Base-by-base conservation (phyloP, 2,113 vertebrate species). In the Vimba vimba region DNA sequence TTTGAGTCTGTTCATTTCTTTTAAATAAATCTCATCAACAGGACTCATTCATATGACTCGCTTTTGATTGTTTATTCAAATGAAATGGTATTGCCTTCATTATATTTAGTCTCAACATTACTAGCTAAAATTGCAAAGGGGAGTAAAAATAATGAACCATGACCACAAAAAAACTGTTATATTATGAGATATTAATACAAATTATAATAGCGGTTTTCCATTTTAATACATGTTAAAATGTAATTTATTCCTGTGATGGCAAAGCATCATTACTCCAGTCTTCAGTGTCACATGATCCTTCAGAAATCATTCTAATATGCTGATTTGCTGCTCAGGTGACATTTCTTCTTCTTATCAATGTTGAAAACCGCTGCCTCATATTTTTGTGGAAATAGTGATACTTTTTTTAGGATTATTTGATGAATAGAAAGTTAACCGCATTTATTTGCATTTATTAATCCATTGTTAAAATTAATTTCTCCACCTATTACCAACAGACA, bases 11-110 rank as follows among this genome's bases (percentile, higher is more conserved):
- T 87, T 84, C 21, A 75, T 79, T 86, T 89, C 87, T 90, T 93
- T 91, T 79, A 57, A 94, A 95, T 94, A 95, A 94, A 95, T 92
- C 89, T 93, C 17, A 75, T 82, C 91, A 89, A 91, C n/a, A 39
- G 57, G 45, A 50, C 55, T 10, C 19, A 1, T 68, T 78, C 68
- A 73, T 78, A 62, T 15, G 7, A 68, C 47, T 64, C 52, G 60
- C 36, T 55, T 64, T 36, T 64, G 4, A 9, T 64, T 52, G 43
- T 68, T 55, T 57, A 12, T 85, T n/a, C 4, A 23, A 12, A 23
- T 71, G 36, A 5, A 43, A 23, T 11, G 19, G 4, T 23, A 6
- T 43, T 43, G 10, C 19, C 36, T 43, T 71, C 21, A 21, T 69
- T 39, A 43, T 11, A 25, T 57, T 57, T 25, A 12, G 59, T n/a